Percentiles rank a stretch among this genome's conserved stretches.
Conservation (phyloP, 2,888 invertebrate genomes). For the Sarcophaga carnaria region DNA sequence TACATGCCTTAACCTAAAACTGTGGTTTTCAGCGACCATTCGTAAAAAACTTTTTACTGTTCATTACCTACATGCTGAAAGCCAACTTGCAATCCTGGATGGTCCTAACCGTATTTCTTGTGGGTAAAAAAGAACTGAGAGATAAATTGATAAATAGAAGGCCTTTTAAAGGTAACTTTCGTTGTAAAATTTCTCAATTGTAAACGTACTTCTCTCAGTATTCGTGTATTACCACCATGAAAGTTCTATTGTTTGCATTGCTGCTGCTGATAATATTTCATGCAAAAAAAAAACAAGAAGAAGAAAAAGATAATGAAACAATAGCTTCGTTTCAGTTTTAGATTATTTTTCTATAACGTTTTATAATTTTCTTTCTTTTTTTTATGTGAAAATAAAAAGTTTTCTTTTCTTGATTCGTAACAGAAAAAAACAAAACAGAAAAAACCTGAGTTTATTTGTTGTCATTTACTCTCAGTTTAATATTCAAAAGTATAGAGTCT, state of each 20-base stretch:
- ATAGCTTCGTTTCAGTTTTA: constrained; percentile 47
- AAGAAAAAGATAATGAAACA: constrained; percentile 65
- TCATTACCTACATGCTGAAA: too few species aligned
- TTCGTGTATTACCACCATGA: constrained; percentile 20
- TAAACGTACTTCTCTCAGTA: not conserved
- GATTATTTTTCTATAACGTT: constrained; percentile 4
- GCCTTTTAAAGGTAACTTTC: too few species aligned
- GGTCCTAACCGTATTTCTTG: too few species aligned
- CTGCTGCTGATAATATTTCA: constrained; percentile 51
- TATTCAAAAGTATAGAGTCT: constrained; percentile 38
- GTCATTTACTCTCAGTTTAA: constrained; percentile 39
- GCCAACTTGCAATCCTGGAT: too few species aligned
- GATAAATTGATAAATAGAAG: too few species aligned
- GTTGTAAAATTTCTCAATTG: too few species aligned
- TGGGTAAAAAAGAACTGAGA: too few species aligned
- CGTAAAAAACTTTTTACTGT: too few species aligned
- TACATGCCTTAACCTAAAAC: too few species aligned
- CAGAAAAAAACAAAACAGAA: constrained; percentile 7
- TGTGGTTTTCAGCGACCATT: too few species aligned
- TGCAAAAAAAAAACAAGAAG: constrained; percentile 30
- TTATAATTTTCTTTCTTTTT: constrained; percentile 36
- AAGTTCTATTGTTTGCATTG: constrained; percentile 26
- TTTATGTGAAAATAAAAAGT: constrained; percentile 18
- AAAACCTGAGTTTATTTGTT: constrained; percentile 38
- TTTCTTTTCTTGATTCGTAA: constrained; percentile 31